Evolutionary conservation across 2,888 invertebrate genomes (phyloP).

Genomic region (Nephrotoma appendiculata): DNA sequence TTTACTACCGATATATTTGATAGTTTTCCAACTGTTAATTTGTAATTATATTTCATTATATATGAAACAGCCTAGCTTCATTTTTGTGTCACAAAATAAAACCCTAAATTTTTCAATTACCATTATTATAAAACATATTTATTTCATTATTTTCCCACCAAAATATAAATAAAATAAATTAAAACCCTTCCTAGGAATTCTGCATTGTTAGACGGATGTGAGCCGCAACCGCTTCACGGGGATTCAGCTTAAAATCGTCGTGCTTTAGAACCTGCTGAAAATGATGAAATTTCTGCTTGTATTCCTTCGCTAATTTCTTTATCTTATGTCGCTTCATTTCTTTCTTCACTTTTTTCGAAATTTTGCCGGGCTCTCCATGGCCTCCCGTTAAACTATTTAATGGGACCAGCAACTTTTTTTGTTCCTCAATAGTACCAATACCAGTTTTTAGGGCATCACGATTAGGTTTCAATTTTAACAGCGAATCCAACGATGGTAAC

Average conservation of each 20-base stretch:
- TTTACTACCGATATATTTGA: no score
- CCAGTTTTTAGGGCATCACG: conserved; percentile 15
- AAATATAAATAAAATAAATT: background rate
- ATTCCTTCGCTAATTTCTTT: conserved; percentile 20
- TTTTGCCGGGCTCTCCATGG: conserved; percentile 10
- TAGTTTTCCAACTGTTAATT: no score
- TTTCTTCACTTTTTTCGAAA: background rate
- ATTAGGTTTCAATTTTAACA: conserved; percentile 21
- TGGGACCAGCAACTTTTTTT: background rate
- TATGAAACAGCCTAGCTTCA: background rate
- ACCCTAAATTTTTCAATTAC: background rate
- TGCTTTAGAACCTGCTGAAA: conserved; percentile 23
- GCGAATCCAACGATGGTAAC: conserved; percentile 24
- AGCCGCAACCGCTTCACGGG: conserved; percentile 23
- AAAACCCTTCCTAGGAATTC: background rate
- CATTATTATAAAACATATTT: background rate
- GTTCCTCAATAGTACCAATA: conserved; percentile 8
- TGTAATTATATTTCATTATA: no score
- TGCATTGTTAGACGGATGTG: conserved; percentile 23
- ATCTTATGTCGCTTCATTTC: conserved; percentile 22
- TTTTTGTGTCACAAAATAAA: no score
- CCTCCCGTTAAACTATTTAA: background rate
- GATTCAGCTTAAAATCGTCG: conserved; percentile 25
- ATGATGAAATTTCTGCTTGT: conserved; percentile 20
- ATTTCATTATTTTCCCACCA: background rate